phyloP scores from a whole-genome alignment of 1,140 invertebrate genomes.

The Varroa destructor region DNA sequence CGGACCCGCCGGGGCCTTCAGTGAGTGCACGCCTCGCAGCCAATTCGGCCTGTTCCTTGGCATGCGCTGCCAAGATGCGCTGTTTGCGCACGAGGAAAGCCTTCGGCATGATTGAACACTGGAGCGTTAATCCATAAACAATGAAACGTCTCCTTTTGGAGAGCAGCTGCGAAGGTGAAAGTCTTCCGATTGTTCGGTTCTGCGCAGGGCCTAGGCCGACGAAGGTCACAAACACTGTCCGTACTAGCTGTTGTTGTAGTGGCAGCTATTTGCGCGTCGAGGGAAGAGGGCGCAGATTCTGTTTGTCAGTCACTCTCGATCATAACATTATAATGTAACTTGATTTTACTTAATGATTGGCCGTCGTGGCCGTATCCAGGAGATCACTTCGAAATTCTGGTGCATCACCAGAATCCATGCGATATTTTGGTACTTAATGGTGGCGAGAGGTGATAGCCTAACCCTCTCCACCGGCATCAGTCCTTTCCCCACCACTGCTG shows the following conservation, averaged over 20 bases:
- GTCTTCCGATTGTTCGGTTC: no score
- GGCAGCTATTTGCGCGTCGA: no score
- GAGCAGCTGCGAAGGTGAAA: no score
- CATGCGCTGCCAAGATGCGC: constrained; percentile 16
- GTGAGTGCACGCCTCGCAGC: background rate
- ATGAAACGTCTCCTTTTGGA: no score
- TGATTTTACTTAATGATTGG: no score
- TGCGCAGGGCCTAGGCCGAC: no score
- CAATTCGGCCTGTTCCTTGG: constrained; percentile 25
- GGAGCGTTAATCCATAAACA: no score
- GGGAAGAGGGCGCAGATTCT: no score
- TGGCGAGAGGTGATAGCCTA: constrained; percentile 11
- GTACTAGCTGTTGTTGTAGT: no score
- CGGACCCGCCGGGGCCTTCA: background rate
- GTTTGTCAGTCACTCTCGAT: no score
- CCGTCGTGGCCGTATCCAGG: constrained; percentile 23
- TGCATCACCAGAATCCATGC: constrained; percentile 24
- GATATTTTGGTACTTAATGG: constrained; percentile 21
- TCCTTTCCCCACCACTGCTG: constrained; percentile 4
- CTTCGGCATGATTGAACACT: background rate
- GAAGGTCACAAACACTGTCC: no score
- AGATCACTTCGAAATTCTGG: constrained; percentile 28
- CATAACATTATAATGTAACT: no score
- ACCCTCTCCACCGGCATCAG: background rate
- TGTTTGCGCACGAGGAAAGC: constrained; percentile 25